Evolutionary conservation across 2,888 invertebrate species (phyloP).

Genomic region (Apotomis turbidana): DNA sequence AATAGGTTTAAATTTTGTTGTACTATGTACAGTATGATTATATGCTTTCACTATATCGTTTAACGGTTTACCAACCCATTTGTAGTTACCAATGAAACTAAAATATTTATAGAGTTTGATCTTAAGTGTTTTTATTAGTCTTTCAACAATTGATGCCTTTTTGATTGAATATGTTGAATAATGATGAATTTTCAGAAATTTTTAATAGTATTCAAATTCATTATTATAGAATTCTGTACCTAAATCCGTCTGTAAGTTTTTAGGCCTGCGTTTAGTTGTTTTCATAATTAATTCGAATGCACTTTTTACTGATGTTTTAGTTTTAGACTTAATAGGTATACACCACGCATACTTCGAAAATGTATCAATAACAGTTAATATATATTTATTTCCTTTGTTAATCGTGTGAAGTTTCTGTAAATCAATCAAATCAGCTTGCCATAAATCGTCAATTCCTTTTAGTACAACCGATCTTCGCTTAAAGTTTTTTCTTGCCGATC

Average conservation of each 20-base stretch:
- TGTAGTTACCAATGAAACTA: constrained; percentile 37
- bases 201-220: neutral
- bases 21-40: constrained; percentile 35
- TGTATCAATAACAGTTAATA: neutral
- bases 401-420: neutral
- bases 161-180: constrained; percentile 40
- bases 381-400: neutral
- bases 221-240: constrained; percentile 3
- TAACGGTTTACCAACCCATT: constrained; percentile 36
- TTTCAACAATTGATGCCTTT: constrained; percentile 44
- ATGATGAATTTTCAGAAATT: no score
- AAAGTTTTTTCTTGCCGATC: neutral
- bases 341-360: constrained; percentile 12
- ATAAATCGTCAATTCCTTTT: neutral
- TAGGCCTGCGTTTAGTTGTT: neutral
- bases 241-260: neutral
- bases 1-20: constrained; percentile 18
- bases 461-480: neutral
- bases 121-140: constrained; percentile 43
- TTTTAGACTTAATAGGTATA: neutral
- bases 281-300: constrained; percentile 5
- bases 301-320: neutral
- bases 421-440: constrained; percentile 9
- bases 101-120: constrained; percentile 32
- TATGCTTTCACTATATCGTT: constrained; percentile 26